Evolutionary conservation across 2,797 vertebrate species (phyloP), one percentile per base, ranked within the genome.

Genomic region (Manis javanica): DNA sequence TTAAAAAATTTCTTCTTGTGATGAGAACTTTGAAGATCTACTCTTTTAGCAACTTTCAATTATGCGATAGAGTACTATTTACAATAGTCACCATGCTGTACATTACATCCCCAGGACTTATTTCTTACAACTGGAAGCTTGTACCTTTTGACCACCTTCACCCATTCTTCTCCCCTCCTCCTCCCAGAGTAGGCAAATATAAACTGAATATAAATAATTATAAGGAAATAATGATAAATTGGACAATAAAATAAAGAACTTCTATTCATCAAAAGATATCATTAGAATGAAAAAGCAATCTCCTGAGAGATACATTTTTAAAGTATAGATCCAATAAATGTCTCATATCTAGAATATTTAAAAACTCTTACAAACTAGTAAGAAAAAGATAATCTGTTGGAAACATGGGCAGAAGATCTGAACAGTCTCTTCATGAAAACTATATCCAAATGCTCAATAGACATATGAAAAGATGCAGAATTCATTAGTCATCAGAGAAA

Each of bases 221-320:
- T 15, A 68, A 15, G 46, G 29, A 7, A 34, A 71, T 53, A 68
- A 71, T 53, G 37, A 89, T 24, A 74, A 86, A 87, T 16, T 53
- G 37, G 53, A 83, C 89, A 87, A 79, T 92, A 72, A 92, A 24
- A 37, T 79, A 37, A 79, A 82, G 59, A 82, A 39, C 51, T 83
- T 95, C 29, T 78, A 34, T 77, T 88, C 53, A 29, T 78, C 59
- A 82, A 90, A 94, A 87, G 72, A 13, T 39, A 87, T 61, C 18
- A 31, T 86, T 31, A 92, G 19, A 87, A 10, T 68, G 57, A 95
- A 94, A 87, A 91, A 18, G 11, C 53, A 91, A 78, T 78, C 78
- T 57, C 61, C 55, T 16, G 9, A 68, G 72, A 91, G 82, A 55
- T 29, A 34, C 21, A 42, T 49, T 82, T 57, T 31, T 83, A 91